Conservation (phyloP, 2,113 vertebrate species). For the Felis catus region F.catus_Fca126_mat1.0 CM031413.1:130982001-130982500, state of each 20-base stretch:
- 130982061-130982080: not conserved
- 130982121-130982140: not conserved
- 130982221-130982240: not conserved
- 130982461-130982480: slow-evolving; percentile 18
- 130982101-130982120: not conserved
- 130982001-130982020: slow-evolving; percentile 53
- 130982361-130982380: not conserved
- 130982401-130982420: not conserved
- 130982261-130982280: not conserved
- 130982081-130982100: not conserved
- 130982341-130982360: slow-evolving; percentile 3
- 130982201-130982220: not conserved
- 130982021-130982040: slow-evolving; percentile 11
- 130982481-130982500: not conserved
- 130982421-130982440: not conserved
- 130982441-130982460: slow-evolving; percentile 50
- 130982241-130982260: not conserved
- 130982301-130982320: not conserved
- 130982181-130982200: not conserved
- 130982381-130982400: not conserved
- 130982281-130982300: not conserved
- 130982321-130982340: not conserved
- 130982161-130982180: not conserved
- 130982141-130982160: not conserved
- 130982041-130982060: not conserved